Evolutionary conservation across 1,140 invertebrate species (phyloP).

Genomic region (Sminthurides bifidus): DNA sequence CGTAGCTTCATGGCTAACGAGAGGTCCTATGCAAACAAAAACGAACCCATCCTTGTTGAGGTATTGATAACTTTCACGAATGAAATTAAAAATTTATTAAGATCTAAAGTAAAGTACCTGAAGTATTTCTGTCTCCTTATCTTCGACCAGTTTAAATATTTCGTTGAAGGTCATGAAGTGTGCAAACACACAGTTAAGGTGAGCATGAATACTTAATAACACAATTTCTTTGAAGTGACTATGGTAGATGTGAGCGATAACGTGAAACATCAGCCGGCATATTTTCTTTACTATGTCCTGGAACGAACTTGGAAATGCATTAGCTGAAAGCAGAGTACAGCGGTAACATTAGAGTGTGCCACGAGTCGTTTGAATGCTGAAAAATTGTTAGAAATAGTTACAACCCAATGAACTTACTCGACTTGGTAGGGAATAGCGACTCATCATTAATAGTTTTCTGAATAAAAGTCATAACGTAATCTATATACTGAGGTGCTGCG

Average conservation of each 20-base stretch:
- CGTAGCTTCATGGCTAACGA: conserved; percentile 31
- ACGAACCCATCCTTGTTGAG: neutral
- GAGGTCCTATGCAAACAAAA: conserved; percentile 26
- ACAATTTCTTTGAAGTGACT: conserved; percentile 92
- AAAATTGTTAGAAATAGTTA: neutral
- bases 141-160: conserved; percentile 77
- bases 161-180: conserved; percentile 82
- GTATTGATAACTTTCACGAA: neutral
- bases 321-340: conserved; percentile 51
- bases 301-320: conserved; percentile 88
- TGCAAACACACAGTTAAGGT: conserved; percentile 91
- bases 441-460: conserved; percentile 96
- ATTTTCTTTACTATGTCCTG: conserved; percentile 92
- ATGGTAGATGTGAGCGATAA: conserved; percentile 94
- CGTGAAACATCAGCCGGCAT: conserved; percentile 89
- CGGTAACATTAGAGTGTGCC: conserved; percentile 1
- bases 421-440: conserved; percentile 95
- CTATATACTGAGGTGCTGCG: conserved; percentile 93
- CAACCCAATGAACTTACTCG: conserved; percentile 57
- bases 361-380: conserved; percentile 1
- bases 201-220: conserved; percentile 78
- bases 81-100: neutral
- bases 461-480: conserved; percentile 90
- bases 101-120: conserved; percentile 43
- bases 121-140: conserved; percentile 89